Evolutionary conservation across 1,140 invertebrate species (phyloP).

Genomic region (Halesus radiatus): DNA sequence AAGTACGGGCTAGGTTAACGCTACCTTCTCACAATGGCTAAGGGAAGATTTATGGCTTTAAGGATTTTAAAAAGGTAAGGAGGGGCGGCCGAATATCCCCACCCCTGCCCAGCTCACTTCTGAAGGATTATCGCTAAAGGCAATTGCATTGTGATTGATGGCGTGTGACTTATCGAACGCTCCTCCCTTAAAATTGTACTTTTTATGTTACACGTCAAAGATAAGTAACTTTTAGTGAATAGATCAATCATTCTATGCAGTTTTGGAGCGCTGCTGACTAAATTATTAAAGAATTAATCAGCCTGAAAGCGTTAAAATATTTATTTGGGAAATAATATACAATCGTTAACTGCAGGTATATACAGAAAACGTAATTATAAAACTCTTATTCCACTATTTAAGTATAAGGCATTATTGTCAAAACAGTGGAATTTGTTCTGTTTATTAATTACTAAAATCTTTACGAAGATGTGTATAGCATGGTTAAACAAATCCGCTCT

Average conservation of each 20-base stretch:
- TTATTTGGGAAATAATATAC: no score
- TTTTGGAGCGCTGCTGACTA: no score
- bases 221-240: neutral
- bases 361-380: no score
- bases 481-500: no score
- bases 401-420: no score
- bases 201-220: neutral
- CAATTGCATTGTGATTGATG: constrained; percentile 49
- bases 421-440: no score
- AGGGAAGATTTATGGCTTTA: constrained; percentile 48
- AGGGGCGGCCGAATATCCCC: constrained; percentile 33
- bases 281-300: no score
- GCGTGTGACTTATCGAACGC: constrained; percentile 21
- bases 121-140: constrained; percentile 47
- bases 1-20: constrained; percentile 3
- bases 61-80: constrained; percentile 48
- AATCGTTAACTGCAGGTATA: no score
- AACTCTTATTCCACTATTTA: no score
- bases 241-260: constrained; percentile 1
- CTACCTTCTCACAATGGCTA: constrained; percentile 42
- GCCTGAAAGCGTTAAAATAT: no score
- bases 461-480: no score
- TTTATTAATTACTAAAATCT: no score
- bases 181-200: neutral
- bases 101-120: constrained; percentile 42